Conservation (phyloP, 1,140 invertebrate species). For the Drosophila nigromelanica region DNA sequence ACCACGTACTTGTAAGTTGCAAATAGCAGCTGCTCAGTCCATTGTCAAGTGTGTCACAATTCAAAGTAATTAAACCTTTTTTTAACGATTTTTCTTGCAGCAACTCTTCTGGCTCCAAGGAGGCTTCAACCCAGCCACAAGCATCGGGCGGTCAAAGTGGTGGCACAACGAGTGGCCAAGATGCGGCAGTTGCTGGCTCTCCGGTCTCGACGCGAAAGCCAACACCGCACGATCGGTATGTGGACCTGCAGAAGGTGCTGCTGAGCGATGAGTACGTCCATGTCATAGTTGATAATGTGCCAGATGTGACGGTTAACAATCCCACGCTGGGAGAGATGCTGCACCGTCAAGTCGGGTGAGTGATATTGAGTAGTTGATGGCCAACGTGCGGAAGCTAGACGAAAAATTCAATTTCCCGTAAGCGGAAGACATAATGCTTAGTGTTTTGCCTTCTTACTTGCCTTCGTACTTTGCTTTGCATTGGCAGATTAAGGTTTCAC, state of each 20-base stretch:
- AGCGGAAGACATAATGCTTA: constrained; percentile 76
- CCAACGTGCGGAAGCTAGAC: constrained; percentile 19
- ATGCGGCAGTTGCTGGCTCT: constrained; percentile 33
- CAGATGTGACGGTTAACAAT: constrained; percentile 85
- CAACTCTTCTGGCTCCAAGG: constrained; percentile 83
- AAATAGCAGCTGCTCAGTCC: constrained; percentile 52
- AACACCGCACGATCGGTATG: constrained; percentile 85
- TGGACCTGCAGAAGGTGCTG: constrained; percentile 84
- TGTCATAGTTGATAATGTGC: constrained; percentile 84
- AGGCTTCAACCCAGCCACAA: constrained; percentile 76
- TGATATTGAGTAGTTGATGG: constrained; percentile 48
- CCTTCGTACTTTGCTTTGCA: constrained; percentile 16
- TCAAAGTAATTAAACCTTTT: constrained; percentile 49
- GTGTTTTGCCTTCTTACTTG: constrained; percentile 51
- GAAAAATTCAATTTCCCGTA: constrained; percentile 78
- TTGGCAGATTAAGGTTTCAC: constrained; percentile 33
- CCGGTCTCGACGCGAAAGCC: constrained; percentile 63
- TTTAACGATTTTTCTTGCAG: constrained; percentile 49
- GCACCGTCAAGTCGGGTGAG: constrained; percentile 86
- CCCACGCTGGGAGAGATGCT: constrained; percentile 88
- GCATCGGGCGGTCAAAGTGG: constrained; percentile 68
- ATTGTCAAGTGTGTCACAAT: constrained; percentile 44
- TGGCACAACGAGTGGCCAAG: constrained; percentile 59
- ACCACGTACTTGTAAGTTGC: constrained; percentile 51
- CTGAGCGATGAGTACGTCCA: constrained; percentile 66